Conservation (phyloP, 2,113 vertebrate genomes). For the Calidris pygmaea region DNA sequence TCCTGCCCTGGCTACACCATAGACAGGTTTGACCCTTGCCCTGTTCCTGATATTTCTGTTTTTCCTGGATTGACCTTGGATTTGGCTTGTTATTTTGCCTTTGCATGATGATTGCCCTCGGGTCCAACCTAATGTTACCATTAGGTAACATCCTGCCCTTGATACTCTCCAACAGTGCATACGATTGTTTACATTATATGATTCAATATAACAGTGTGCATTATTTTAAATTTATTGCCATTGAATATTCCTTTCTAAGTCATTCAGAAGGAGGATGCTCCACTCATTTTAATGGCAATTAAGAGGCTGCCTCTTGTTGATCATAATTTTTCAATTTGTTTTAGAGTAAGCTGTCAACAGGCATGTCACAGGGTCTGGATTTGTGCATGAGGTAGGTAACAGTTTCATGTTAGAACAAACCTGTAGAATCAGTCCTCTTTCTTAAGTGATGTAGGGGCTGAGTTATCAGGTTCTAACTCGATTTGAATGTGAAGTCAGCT, state of each 20-base stretch:
- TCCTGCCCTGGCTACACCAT: not conserved
- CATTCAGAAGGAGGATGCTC: not conserved
- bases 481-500: not conserved
- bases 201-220: not conserved
- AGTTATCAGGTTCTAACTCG: not conserved
- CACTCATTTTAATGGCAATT: not conserved
- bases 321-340: not conserved
- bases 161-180: not conserved
- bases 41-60: not conserved
- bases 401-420: not conserved
- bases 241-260: not conserved
- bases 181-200: not conserved
- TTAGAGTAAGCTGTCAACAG: not conserved
- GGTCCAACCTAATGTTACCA: not conserved
- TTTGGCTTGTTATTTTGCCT: not conserved
- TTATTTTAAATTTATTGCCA: not conserved
- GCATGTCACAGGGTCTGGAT: not conserved
- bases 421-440: not conserved
- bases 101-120: accelerated
- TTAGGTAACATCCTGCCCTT: not conserved
- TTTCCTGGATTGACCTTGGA: not conserved
- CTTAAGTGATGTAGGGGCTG: accelerated
- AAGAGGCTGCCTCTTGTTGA: not conserved
- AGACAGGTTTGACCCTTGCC: not conserved
- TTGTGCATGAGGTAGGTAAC: not conserved